These are phyloP conservation scores for Thymallus thymallus DNA, from an alignment of 2,113 vertebrate species.

Conservation along the genomic window DNA sequence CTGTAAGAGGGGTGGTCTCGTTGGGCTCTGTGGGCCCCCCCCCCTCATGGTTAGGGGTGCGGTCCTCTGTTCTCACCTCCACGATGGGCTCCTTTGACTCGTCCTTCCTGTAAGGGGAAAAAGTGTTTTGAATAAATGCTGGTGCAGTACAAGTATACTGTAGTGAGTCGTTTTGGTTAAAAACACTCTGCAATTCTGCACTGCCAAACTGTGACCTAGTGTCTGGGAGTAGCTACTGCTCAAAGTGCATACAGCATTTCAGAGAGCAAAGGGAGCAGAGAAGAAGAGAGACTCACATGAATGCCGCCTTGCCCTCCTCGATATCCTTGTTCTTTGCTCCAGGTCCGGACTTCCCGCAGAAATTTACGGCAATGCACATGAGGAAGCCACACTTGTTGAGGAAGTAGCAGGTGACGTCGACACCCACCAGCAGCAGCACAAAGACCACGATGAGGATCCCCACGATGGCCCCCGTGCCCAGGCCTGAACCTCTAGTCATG, in stretches of 20 bases:
- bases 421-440: conserved; percentile 85
- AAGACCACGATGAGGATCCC: conserved; percentile 96
- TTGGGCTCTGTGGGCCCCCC: conserved; percentile 90
- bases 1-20: conserved; percentile 95
- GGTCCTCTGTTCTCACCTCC: conserved; percentile 92
- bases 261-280: not conserved
- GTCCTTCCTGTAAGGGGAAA: conserved; percentile 82
- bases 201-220: no score
- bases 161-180: no score
- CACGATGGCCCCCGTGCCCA: conserved; percentile 92
- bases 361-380: conserved; percentile 96
- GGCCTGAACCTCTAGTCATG: conserved; percentile 66
- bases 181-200: no score
- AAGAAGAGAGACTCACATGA: conserved; percentile 81
- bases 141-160: no score
- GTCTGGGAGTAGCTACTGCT: no score
- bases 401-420: conserved; percentile 98
- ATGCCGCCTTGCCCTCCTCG: conserved; percentile 95
- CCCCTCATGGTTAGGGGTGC: conserved; percentile 88
- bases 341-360: conserved; percentile 92
- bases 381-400: conserved; percentile 97
- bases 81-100: conserved; percentile 99
- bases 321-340: conserved; percentile 94
- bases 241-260: no score
- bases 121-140: no score